Conservation (phyloP, 2,888 invertebrate genomes). For the Scaeva pyrastri region DNA sequence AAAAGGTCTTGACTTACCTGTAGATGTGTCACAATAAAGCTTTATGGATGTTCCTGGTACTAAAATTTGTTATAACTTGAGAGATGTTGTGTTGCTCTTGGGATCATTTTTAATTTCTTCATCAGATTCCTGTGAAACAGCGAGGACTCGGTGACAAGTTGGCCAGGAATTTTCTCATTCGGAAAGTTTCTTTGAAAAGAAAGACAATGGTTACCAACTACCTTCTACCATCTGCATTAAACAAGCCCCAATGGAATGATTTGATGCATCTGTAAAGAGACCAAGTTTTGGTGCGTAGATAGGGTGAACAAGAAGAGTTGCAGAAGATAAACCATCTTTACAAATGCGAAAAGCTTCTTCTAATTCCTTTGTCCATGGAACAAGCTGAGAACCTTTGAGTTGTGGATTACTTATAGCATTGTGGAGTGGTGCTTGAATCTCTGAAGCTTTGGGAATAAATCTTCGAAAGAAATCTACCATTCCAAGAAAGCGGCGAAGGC, state of each 20-base stretch:
- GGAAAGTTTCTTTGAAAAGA: constrained; percentile 76
- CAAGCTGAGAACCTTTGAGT: background rate
- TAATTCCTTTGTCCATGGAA: background rate
- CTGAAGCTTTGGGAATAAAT: background rate
- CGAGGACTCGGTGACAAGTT: no score
- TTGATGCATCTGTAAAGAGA: constrained; percentile 10
- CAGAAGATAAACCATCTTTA: background rate
- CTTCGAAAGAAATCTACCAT: constrained; percentile 1
- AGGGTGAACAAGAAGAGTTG: constrained; percentile 4
- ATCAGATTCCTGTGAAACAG: no score
- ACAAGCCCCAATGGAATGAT: background rate
- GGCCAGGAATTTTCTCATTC: constrained; percentile 79
- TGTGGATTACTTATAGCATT: constrained; percentile 9
- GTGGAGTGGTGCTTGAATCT: constrained; percentile 13
- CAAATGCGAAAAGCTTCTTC: background rate
- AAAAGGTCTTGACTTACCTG: no score
- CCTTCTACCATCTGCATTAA: background rate
- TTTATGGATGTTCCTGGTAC: no score
- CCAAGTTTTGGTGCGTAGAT: background rate
- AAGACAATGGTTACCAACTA: constrained; percentile 12
- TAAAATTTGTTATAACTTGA: no score
- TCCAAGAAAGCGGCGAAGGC: constrained; percentile 12
- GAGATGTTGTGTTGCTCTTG: no score
- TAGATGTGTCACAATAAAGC: no score
- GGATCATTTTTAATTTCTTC: no score